phyloP scores from a whole-genome alignment of 2,888 invertebrate species.

The Drosophila meridionalis region DNA sequence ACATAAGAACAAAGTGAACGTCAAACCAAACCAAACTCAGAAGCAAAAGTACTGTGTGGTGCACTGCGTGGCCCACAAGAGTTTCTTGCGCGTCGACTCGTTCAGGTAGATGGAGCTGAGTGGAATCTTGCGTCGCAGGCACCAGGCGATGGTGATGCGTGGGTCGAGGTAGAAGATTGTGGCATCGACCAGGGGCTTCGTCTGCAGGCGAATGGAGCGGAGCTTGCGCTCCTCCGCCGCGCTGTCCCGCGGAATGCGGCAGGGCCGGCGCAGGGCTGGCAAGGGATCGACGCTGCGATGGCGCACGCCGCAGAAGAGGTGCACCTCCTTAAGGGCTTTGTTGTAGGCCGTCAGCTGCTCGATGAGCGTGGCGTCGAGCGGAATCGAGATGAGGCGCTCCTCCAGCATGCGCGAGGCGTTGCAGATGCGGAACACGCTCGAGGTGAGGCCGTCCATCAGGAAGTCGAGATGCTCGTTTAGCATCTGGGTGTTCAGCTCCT shows the following conservation, averaged over 20 bases:
- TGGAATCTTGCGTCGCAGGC: conserved; percentile 12
- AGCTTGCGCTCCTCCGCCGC: neutral
- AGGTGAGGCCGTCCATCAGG: conserved; percentile 28
- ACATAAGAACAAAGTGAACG: neutral
- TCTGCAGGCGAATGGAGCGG: neutral
- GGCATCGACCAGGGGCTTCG: neutral
- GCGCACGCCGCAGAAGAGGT: neutral
- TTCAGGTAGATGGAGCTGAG: conserved; percentile 8
- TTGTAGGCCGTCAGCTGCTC: conserved; percentile 6
- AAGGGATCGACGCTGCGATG: neutral
- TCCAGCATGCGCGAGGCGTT: conserved; percentile 26
- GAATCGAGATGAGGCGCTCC: neutral
- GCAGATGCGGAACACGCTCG: conserved; percentile 21
- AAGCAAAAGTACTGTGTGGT: conserved; percentile 12
- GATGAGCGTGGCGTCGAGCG: neutral
- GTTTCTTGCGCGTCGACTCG: neutral
- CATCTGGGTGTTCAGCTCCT: neutral
- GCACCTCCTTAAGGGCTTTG: conserved; percentile 1
- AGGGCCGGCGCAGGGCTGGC: neutral
- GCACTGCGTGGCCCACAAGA: conserved; percentile 17
- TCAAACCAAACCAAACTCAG: neutral
- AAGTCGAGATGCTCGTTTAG: conserved; percentile 7
- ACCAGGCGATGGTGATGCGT: conserved; percentile 31
- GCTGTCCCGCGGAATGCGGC: no score
- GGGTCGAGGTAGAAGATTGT: conserved; percentile 21